Conservation (phyloP, 2,888 invertebrate genomes). For the Meiosimyza platycephala region DNA sequence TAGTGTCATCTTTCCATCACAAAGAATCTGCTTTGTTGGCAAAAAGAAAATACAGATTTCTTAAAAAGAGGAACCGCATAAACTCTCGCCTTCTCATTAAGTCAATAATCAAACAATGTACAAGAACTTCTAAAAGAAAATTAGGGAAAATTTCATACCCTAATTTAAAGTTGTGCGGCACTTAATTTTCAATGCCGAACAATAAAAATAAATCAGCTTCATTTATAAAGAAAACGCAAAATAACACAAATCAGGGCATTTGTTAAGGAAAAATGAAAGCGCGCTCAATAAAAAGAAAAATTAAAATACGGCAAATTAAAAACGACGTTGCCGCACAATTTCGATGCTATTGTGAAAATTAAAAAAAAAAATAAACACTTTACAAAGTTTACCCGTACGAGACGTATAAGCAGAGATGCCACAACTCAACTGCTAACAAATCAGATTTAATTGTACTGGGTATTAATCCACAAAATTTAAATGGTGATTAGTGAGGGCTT, state of each 20-base stretch:
- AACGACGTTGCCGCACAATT: not conserved
- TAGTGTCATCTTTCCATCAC: too few relatives aligned
- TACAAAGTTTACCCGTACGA: not conserved
- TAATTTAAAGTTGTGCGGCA: slow-evolving; percentile 18
- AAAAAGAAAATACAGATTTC: too few relatives aligned
- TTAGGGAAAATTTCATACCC: not conserved
- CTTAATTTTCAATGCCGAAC: slow-evolving; percentile 19
- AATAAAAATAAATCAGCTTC: slow-evolving; percentile 35
- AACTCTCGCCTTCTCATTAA: too few relatives aligned
- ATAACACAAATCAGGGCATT: slow-evolving; percentile 22
- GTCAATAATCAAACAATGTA: too few relatives aligned
- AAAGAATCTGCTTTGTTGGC: too few relatives aligned
- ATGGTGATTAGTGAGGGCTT: not conserved
- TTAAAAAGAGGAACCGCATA: too few relatives aligned
- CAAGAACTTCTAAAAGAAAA: too few relatives aligned
- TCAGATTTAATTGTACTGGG: too few relatives aligned
- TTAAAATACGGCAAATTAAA: not conserved
- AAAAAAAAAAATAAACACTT: not conserved
- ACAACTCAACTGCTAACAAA: too few relatives aligned
- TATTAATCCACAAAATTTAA: too few relatives aligned
- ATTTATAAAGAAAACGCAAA: slow-evolving; percentile 12
- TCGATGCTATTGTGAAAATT: not conserved
- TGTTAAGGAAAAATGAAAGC: slow-evolving; percentile 16
- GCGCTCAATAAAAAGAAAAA: not conserved
- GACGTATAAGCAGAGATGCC: too few relatives aligned